A percentile compares a stretch with the other conserved stretches of the same genome.
Conservation (phyloP, 2,113 vertebrate genomes). For the Halichoeres trimaculatus region DNA sequence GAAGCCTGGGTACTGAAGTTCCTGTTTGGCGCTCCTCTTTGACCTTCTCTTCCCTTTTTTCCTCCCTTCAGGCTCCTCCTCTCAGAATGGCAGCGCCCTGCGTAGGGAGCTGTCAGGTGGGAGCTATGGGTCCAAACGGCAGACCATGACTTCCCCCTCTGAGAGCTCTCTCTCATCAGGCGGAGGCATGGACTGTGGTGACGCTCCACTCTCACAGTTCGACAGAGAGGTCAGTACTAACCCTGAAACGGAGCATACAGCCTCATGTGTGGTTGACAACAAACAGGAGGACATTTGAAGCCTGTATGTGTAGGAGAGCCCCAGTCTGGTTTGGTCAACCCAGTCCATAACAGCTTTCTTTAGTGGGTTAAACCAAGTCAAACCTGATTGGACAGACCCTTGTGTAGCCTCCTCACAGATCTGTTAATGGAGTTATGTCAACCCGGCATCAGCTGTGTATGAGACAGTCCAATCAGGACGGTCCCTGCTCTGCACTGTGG, state of each 20-base stretch:
- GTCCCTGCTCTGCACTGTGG: constrained; percentile 40
- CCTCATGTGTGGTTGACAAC: constrained; percentile 28
- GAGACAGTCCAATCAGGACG: constrained; percentile 5
- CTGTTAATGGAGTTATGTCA: constrained; percentile 13
- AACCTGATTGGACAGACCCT: neutral
- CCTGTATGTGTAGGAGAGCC: neutral
- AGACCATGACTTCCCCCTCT: constrained; percentile 94
- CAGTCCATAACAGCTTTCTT: neutral
- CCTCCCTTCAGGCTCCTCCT: constrained; percentile 84
- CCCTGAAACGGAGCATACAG: neutral
- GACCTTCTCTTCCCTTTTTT: neutral
- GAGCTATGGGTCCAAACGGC: constrained; percentile 90
- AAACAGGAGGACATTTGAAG: neutral
- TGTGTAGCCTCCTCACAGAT: neutral
- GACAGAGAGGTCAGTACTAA: constrained; percentile 91
- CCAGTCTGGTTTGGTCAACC: neutral
- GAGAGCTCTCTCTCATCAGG: constrained; percentile 97
- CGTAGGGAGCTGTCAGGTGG: constrained; percentile 92
- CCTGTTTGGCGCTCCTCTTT: neutral
- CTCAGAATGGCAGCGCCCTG: constrained; percentile 95
- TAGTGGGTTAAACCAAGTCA: neutral
- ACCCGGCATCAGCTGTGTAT: constrained; percentile 27
- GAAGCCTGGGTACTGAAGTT: neutral
- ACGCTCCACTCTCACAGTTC: constrained; percentile 91
- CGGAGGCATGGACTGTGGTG: constrained; percentile 92